Conservation (phyloP, 2,888 invertebrate species). For the Drosophila fulvimacula region DNA sequence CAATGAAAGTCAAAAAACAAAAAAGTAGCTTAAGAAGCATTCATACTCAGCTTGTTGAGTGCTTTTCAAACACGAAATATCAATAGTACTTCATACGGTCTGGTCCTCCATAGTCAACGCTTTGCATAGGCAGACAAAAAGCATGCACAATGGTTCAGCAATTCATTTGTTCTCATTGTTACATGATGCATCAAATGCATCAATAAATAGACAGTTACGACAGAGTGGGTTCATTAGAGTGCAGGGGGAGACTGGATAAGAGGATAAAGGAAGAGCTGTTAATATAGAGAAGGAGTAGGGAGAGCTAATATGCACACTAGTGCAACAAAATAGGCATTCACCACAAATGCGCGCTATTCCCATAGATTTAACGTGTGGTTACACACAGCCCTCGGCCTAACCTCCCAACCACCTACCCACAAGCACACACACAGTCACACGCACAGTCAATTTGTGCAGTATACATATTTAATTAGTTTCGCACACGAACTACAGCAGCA, state of each 20-base stretch:
- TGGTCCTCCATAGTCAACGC: too few species aligned
- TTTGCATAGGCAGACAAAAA: not conserved
- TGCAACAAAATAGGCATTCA: constrained; percentile 49
- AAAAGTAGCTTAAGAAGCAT: not conserved
- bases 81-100: not conserved
- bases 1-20: not conserved
- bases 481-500: constrained; percentile 27
- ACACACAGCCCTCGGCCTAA: not conserved
- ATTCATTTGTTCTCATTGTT: constrained; percentile 31
- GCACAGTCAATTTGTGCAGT: constrained; percentile 29
- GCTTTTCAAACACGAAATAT: not conserved
- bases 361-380: constrained; percentile 47
- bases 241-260: not conserved
- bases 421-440: constrained; percentile 8
- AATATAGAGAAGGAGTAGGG: not conserved
- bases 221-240: constrained; percentile 1
- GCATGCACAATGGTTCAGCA: constrained; percentile 12
- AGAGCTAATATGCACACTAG: constrained; percentile 7
- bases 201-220: constrained; percentile 45
- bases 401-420: not conserved
- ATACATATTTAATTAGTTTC: constrained; percentile 58
- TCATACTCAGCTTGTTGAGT: not conserved
- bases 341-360: constrained; percentile 48
- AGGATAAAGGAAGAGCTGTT: not conserved
- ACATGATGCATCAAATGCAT: constrained; percentile 51